phyloP scores from a whole-genome alignment of 2,797 vertebrate genomes.

The Acestrorhynchus altus region DNA sequence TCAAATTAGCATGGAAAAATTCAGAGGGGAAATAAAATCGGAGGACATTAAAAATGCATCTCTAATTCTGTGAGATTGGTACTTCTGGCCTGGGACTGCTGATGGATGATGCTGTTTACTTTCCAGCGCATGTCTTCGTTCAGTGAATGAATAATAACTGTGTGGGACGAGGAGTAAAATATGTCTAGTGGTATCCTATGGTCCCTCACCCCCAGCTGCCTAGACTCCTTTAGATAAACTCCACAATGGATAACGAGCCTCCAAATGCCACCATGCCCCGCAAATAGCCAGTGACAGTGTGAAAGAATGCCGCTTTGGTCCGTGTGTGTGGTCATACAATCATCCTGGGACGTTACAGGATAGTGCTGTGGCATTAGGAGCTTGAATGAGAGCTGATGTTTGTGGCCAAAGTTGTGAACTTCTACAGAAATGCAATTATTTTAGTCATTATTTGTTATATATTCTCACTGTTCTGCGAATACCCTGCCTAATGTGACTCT shows the following conservation, averaged over 20 bases:
- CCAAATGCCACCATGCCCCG: neutral
- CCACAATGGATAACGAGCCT: neutral
- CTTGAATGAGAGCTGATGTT: neutral
- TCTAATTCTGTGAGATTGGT: conserved; percentile 57
- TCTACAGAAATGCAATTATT: no score
- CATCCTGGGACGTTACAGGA: neutral
- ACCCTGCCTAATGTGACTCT: no score
- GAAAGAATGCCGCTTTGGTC: conserved; percentile 7
- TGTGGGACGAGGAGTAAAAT: conserved; percentile 22
- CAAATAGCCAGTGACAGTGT: neutral
- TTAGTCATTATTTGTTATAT: no score
- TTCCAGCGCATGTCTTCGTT: conserved; percentile 19
- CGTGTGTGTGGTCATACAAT: neutral
- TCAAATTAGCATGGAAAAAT: conserved; percentile 59
- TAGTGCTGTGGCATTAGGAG: neutral
- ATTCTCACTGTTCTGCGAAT: neutral
- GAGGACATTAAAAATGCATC: conserved; percentile 55
- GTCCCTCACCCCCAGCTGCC: neutral
- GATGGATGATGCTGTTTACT: conserved; percentile 61
- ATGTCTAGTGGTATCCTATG: neutral
- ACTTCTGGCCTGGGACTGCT: conserved; percentile 53
- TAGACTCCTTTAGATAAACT: conserved; percentile 7
- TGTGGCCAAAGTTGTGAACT: neutral
- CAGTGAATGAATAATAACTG: conserved; percentile 33
- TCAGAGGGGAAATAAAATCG: conserved; percentile 37